Evolutionary conservation across 2,888 invertebrate species (phyloP).

Genomic region (Julus scandinavius): DNA sequence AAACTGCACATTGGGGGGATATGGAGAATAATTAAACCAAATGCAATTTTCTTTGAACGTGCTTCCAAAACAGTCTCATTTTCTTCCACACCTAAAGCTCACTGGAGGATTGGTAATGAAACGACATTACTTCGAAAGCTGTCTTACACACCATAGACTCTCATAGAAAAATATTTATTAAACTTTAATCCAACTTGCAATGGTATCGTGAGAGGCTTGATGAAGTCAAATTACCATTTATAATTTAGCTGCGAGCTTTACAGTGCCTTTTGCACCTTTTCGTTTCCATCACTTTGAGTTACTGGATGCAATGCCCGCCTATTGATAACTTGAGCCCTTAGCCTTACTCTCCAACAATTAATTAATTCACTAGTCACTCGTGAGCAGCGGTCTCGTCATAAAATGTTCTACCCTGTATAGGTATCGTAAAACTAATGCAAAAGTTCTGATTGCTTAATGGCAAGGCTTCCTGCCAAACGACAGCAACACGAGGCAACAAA

Average conservation of each 20-base stretch:
- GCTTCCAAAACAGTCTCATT: conserved; percentile 44
- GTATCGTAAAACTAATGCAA: not conserved
- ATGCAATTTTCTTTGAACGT: conserved; percentile 37
- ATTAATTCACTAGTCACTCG: not conserved
- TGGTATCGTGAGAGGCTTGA: conserved; percentile 3
- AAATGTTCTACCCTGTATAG: not conserved
- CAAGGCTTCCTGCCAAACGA: not conserved
- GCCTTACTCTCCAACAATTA: not conserved
- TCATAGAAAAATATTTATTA: conserved; percentile 35
- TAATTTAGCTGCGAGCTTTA: not conserved
- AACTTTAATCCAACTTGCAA: conserved; percentile 21
- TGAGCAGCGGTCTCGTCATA: not conserved
- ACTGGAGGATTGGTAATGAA: conserved; percentile 41
- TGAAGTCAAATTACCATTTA: conserved; percentile 37
- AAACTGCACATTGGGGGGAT: conserved; percentile 28
- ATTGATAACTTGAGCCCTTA: not conserved
- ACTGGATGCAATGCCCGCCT: not conserved
- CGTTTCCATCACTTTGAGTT: not conserved
- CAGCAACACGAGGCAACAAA: not conserved
- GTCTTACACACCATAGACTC: not conserved
- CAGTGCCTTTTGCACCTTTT: conserved; percentile 16
- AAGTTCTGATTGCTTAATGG: not conserved
- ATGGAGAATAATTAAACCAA: conserved; percentile 32
- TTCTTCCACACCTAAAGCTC: not conserved
- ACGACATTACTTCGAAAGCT: not conserved